A percentile compares a stretch with the other conserved stretches of the same genome.
phyloP scores from a whole-genome alignment of 2,797 vertebrate species.

The Pseudocheirus occidentalis region DNA sequence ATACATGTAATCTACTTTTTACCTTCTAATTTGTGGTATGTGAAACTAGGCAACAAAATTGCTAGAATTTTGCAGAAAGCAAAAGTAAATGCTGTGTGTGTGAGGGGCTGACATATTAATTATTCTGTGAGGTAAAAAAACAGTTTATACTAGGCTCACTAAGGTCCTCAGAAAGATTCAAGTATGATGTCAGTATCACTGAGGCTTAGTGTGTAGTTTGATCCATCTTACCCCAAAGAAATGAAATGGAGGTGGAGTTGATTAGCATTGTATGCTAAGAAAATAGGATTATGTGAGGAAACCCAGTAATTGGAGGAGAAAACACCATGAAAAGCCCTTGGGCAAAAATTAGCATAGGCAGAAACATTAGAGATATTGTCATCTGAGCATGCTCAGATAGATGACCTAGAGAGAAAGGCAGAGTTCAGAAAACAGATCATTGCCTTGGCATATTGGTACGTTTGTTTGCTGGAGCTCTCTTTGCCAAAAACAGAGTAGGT shows the following conservation, averaged over 20 bases:
- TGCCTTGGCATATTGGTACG: neutral
- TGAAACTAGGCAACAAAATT: slow-evolving; percentile 22
- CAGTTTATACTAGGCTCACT: neutral
- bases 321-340: neutral
- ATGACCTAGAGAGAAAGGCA: neutral
- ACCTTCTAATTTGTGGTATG: slow-evolving; percentile 54
- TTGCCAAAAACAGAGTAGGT: neutral
- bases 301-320: neutral
- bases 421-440: neutral
- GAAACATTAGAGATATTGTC: neutral
- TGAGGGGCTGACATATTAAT: neutral
- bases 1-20: neutral
- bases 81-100: neutral
- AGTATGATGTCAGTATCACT: neutral
- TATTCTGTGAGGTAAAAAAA: neutral
- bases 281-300: neutral
- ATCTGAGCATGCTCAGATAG: neutral
- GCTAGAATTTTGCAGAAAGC: slow-evolving; percentile 18
- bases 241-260: neutral
- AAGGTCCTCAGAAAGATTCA: neutral
- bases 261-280: neutral
- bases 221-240: neutral
- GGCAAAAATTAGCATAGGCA: neutral
- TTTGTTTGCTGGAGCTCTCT: neutral
- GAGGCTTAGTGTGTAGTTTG: neutral